A percentile compares a stretch with the other conserved stretches of the same genome.
Conservation (phyloP, 2,888 invertebrate genomes). For the Dendrolimus pini region DNA sequence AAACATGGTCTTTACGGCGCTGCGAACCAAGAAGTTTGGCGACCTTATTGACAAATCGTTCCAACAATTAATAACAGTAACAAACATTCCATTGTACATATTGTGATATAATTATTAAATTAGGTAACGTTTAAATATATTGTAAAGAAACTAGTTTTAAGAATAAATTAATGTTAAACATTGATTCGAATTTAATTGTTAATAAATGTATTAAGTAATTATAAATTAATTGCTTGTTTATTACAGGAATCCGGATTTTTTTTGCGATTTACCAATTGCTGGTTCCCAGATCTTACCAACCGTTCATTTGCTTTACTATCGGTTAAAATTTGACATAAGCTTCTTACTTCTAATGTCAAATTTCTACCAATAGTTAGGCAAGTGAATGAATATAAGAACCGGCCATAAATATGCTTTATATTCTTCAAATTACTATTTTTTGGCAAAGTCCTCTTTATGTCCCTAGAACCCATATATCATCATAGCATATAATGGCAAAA, state of each 20-base stretch:
- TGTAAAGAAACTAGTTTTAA: conserved; percentile 20
- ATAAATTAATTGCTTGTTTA: conserved; percentile 22
- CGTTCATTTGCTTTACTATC: too few relatives aligned
- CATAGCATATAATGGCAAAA: too few relatives aligned
- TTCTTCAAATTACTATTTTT: too few relatives aligned
- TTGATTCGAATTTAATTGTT: conserved; percentile 65
- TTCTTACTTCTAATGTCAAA: too few relatives aligned
- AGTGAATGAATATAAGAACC: too few relatives aligned
- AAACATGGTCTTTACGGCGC: conserved; percentile 62
- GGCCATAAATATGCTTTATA: too few relatives aligned
- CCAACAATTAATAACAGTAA: conserved; percentile 20
- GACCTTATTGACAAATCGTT: conserved; percentile 80
- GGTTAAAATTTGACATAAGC: too few relatives aligned
- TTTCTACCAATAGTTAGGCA: too few relatives aligned
- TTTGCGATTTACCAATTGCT: not conserved
- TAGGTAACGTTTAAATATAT: conserved; percentile 11
- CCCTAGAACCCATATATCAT: too few relatives aligned
- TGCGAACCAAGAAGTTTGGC: conserved; percentile 80
- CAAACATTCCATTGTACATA: conserved; percentile 62
- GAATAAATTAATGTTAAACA: conserved; percentile 67
- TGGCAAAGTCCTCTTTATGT: too few relatives aligned
- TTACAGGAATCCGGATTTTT: not conserved
- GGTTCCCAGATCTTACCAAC: too few relatives aligned
- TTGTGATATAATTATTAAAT: conserved; percentile 60
- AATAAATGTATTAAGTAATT: conserved; percentile 38